Evolutionary conservation across 92 coral and sea anemone species (phyloP).

Genomic region (Zoanthus sociatus): DNA sequence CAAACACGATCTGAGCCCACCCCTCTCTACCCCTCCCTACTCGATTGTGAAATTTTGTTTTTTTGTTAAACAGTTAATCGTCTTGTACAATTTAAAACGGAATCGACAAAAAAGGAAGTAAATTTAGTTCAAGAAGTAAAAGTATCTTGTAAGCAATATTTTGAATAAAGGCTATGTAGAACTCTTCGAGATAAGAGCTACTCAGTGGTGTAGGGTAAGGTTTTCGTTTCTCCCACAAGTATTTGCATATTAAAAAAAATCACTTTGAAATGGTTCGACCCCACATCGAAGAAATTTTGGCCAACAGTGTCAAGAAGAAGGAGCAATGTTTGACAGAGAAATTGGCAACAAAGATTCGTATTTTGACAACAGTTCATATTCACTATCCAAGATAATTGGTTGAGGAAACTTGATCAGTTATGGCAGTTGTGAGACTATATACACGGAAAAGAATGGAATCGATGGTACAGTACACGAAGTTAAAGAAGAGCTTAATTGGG

Average conservation of each 20-base stretch:
- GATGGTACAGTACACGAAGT: conserved; percentile 66
- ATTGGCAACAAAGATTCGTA: conserved; percentile 59
- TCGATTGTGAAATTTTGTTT: neutral
- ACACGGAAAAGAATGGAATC: conserved; percentile 16
- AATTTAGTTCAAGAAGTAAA: neutral
- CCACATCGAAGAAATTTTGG: conserved; percentile 33
- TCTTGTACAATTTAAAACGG: neutral
- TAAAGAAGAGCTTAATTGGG: conserved; percentile 59
- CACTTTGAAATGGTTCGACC: neutral
- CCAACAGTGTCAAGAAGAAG: conserved; percentile 33
- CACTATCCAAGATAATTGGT: conserved; percentile 67
- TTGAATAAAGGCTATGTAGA: neutral
- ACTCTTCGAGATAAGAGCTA: neutral
- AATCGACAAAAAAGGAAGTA: neutral
- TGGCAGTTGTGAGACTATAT: conserved; percentile 64
- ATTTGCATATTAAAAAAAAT: neutral
- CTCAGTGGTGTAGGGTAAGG: conserved; percentile 41
- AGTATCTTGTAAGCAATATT: neutral
- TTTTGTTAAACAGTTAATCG: neutral
- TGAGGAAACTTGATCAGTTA: conserved; percentile 54
- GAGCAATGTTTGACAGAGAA: conserved; percentile 56
- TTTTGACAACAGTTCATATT: conserved; percentile 65
- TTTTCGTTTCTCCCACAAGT: conserved; percentile 42
- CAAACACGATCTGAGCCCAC: conserved; percentile 37
- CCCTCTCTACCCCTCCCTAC: conserved; percentile 34